phyloP scores from a whole-genome alignment of 2,888 invertebrate species.

The Drosophila phalerata region DNA sequence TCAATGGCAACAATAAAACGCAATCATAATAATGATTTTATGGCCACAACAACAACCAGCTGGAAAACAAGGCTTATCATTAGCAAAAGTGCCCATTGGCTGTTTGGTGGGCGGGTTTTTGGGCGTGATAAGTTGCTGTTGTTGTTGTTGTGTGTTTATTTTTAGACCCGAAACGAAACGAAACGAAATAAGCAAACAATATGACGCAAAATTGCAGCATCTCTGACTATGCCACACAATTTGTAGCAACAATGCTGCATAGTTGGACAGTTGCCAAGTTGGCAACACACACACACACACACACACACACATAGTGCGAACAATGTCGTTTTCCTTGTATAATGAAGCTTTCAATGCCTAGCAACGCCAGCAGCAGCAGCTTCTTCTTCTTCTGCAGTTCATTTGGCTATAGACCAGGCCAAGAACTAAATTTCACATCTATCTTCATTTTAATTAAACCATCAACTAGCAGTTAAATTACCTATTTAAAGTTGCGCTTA shows the following conservation, averaged over 20 bases:
- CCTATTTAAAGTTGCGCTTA: neutral
- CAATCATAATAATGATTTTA: slow-evolving; percentile 64
- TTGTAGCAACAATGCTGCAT: slow-evolving; percentile 44
- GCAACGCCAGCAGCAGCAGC: slow-evolving; percentile 13
- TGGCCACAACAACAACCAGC: slow-evolving; percentile 45
- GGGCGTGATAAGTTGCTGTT: slow-evolving; percentile 24
- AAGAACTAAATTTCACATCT: slow-evolving; percentile 1
- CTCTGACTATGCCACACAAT: slow-evolving; percentile 28
- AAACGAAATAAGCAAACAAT: slow-evolving; percentile 74
- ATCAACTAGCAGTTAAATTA: neutral
- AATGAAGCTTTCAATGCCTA: slow-evolving; percentile 26
- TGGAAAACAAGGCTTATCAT: slow-evolving; percentile 74
- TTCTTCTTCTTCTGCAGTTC: slow-evolving; percentile 8
- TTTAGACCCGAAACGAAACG: slow-evolving; percentile 61
- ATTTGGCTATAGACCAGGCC: slow-evolving; percentile 1
- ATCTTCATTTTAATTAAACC: slow-evolving; percentile 6
- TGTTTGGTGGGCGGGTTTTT: slow-evolving; percentile 61
- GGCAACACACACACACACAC: slow-evolving; percentile 26
- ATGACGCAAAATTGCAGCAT: slow-evolving; percentile 69
- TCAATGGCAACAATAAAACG: slow-evolving; percentile 57
- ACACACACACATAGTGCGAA: slow-evolving; percentile 4
- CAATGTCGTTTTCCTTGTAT: slow-evolving; percentile 13
- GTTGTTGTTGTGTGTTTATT: slow-evolving; percentile 50
- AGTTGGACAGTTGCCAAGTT: slow-evolving; percentile 69
- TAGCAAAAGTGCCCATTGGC: slow-evolving; percentile 64